Evolutionary conservation across 2,113 vertebrate species (phyloP), one percentile per base, ranked within the genome.

Genomic region (Bolborhynchus lineola): DNA sequence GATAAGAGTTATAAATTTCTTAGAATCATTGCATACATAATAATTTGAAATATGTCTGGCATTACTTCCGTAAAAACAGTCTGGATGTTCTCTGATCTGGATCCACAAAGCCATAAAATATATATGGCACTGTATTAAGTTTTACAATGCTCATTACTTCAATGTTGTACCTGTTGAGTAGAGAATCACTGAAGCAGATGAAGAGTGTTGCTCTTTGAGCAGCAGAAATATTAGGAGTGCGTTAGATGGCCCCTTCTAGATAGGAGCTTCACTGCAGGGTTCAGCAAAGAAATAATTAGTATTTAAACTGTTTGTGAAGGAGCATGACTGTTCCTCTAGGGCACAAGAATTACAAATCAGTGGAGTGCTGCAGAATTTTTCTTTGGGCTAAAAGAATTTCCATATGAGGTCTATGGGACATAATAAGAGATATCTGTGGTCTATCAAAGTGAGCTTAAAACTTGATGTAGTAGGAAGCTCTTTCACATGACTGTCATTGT

Each of bases 141-240:
- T 97, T 97, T 97, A 97, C 92, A 95, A 89, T 93, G 64, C 91
- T 96, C 92, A 92, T 97, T 97, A 96, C 91, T 94, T 95, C 84
- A 44, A 0, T 75, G 68, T 84, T 94, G 74, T 96, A 97, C 93
- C 94, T 96, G 96, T 96, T 97, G 93, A 89, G 91, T 93, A 87
- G 92, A 81, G 93, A 95, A 92, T 93, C 92, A 88, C 71, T 88
- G 92, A 90, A 93, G 88, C 60, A 10, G 64, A 76, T 74, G 86
- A 95, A 70, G 78, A 81, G 78, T 74, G 83, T 92, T 96, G 94
- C 92, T 97, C 81, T 89, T 89, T 95, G 95, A 94, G 86, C 82
- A 93, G 95, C 89, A 93, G 91, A 96, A 91, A 95, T 96, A 96
- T 96, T 96, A 78, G 92, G 80, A 94, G 83, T 76, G 83, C 86